Base-by-base conservation (phyloP, 1,140 invertebrate genomes). In the Drosophila nigromelanica region DNA sequence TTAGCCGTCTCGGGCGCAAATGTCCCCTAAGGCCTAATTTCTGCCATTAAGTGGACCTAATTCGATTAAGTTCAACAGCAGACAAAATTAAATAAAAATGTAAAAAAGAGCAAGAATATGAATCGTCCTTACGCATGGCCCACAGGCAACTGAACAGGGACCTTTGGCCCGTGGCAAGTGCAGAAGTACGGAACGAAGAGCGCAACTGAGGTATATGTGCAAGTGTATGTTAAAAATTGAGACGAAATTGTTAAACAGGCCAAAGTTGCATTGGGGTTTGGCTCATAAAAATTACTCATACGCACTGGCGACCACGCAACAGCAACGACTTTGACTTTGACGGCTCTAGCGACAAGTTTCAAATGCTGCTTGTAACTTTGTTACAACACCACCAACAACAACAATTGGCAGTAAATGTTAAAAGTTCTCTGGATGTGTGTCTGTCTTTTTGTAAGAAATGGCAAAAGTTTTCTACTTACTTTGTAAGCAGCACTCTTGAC, bases 351-450 rank as follows among this genome's bases (percentile, higher is more conserved):
- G 69, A 89, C 83, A 89, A 89, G 58, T 87, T 87, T 87, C 83
- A 79, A 87, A 89, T 87, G 83, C 78, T 89, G 78, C 82, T 87
- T 87, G 78, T 87, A 87, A 89, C 83, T 87, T 87, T 87, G 64
- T 74, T 76, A 70, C 66, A 81, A 70, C 37, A n/a, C 54, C 54
- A 71, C 42, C 45, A 54, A 30, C 50, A 74, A 50, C 45, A 54
- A 30, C 50, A 74, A 37, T 43, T 43, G 60, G 33, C 35, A 72
- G 75, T 77, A 76, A 73, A 86, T 86, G 78, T 78, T 80, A 40
- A 80, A 76, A 78, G 55, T 80, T 86, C 15, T 73, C 6, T 52
- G 37, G 55, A 50, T 47, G 35, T 45, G 24, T 47, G 62, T 27
- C 40, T 43, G 30, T 68, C 47, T 42, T 60, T 75, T 73, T 78